Base-by-base conservation (phyloP, 2,888 invertebrate species). In the Sarcophaga variegata region DNA sequence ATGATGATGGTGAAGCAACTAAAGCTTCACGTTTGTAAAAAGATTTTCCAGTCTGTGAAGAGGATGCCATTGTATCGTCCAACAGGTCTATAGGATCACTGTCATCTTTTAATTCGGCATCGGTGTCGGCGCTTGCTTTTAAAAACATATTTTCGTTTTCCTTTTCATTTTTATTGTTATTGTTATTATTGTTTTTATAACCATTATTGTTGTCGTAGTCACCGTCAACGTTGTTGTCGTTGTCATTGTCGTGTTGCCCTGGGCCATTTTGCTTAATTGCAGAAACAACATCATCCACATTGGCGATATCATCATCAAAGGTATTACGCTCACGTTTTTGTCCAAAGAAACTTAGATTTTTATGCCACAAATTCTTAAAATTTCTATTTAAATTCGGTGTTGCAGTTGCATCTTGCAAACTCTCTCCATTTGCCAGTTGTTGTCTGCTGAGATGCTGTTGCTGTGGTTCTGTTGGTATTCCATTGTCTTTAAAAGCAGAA, bases 111-210 rank as follows among this genome's bases (percentile, higher is more conserved):
- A 49, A 14, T 49, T 54, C 60, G n/a, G 76, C 12, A 74, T 45
- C 64, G 3, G 25, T 25, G 79, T 45, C 64, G 3, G 25, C 64
- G 8, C n/a, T 27, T 69, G 67, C 14, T 66, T 54, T 49, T 37
- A 37, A 59, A 25, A 14, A 17, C 54, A 37, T 25, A 14, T 54
- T 54, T 78, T 83, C 67, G 74, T 83, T 83, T 78, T 83, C 54
- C 76, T 75, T 83, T 78, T 83, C 54, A 81, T 75, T 81, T 20
- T 77, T 76, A 83, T 78, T 83, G 71, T 81, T 81, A 63, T 83
- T 83, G 88, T 77, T 85, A 49, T 88, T 88, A 81, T 85, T 88
- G 88, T 81, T 87, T 64, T 70, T 88, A 89, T 90, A 27, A 25
- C 47, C 72, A 25, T 54, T 67, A 75, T 71, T 82, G 64, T 71